Base-by-base conservation (phyloP, 2,113 vertebrate genomes). In the Alligator mississippiensis region DNA sequence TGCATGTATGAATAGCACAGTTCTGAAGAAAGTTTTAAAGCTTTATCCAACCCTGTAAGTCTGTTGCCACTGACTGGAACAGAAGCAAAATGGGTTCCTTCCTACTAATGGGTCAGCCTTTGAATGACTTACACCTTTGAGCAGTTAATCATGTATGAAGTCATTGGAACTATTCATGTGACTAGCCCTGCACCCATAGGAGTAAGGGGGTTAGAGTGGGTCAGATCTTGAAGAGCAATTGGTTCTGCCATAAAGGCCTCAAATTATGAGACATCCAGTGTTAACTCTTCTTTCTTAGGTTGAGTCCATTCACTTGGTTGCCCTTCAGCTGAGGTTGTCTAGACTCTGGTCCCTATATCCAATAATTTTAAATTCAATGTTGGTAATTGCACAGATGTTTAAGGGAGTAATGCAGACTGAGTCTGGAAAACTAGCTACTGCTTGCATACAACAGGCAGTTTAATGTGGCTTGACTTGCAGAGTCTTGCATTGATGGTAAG, bases 121-220 rank as follows among this genome's bases (percentile, higher is more conserved):
- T 72, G 4, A 16, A 19, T 90, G 76, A 68, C 68, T 25, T 0
- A 0, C 15, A 6, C 2, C 6, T 4, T 58, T 60, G 1, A 57
- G 24, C 47, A 70, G 86, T 38, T 79, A 63, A 47, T 38, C 11
- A n/a, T 61, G 58, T 11, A 15, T 25, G 72, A 21, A 77, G 30
- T 6, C 47, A 24, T 12, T 28, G 34, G 12, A 68, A 68, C 28
- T 19, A 17, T 47, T 11, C 61, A 25, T 62, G 61, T 62, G 61
- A 25, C 9, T 30, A 28, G 17, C n/a, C 30, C 9, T 13, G 64
- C 54, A 59, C 27, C 11, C 19, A 47, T 81, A 89, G 8, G 17
- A 16, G 70, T 61, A 47, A 47, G 9, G 54, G 80, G 54, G 80
- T 74, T 1, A 1, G 1, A 1, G 66, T 64, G 89, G 85, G 72